Conservation (phyloP, 2,113 vertebrate species). For the Hemichromis elongatus region DNA sequence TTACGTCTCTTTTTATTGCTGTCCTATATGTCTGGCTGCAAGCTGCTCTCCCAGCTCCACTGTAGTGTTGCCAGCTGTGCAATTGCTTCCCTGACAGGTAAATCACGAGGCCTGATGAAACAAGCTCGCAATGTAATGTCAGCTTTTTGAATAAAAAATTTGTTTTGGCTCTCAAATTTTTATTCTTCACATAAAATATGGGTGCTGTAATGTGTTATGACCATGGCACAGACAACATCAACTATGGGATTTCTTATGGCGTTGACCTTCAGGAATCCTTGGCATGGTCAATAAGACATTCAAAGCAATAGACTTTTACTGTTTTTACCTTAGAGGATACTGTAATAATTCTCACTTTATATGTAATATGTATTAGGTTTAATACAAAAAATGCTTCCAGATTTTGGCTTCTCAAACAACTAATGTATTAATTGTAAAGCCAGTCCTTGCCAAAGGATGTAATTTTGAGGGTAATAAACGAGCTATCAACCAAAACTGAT, state of each 20-base stretch:
- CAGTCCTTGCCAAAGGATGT: neutral
- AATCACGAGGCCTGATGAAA: slow-evolving; percentile 58
- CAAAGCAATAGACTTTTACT: neutral
- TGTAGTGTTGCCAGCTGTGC: slow-evolving; percentile 56
- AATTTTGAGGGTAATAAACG: slow-evolving; percentile 28
- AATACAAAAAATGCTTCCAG: neutral
- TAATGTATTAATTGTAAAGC: neutral
- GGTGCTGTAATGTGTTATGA: neutral
- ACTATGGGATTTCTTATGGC: neutral
- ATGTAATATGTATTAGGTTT: neutral
- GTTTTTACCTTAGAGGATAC: neutral
- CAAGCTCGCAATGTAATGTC: slow-evolving; percentile 2
- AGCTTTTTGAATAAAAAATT: slow-evolving; percentile 23
- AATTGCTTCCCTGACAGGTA: slow-evolving; percentile 45
- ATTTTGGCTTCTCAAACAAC: neutral
- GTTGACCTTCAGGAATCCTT: slow-evolving; percentile 37
- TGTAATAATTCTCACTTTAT: neutral
- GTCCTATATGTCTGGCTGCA: slow-evolving; percentile 50
- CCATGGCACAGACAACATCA: slow-evolving; percentile 23
- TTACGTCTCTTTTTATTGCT: slow-evolving; percentile 45
- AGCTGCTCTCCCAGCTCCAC: slow-evolving; percentile 48
- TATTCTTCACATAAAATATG: slow-evolving; percentile 15
- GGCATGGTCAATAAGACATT: neutral
- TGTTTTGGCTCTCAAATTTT: slow-evolving; percentile 33
- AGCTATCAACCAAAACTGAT: slow-evolving; percentile 18